These are phyloP conservation scores for Ricordea florida DNA, from an alignment of 92 coral and sea anemone genomes.

Conservation along the genomic window DNA sequence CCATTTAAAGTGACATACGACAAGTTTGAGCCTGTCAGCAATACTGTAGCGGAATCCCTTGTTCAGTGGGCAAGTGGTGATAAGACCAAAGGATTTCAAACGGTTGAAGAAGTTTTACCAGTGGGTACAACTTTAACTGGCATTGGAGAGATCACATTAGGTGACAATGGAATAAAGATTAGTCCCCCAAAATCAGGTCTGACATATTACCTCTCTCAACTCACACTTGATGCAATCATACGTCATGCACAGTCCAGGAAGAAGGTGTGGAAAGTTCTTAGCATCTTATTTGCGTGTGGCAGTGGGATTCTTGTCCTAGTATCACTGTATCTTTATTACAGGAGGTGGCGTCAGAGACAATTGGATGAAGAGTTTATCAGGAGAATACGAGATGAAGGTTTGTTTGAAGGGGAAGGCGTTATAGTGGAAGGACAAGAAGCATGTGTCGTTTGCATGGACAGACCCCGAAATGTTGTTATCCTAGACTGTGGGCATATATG, in stretches of 20 bases:
- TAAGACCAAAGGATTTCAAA: constrained; percentile 90
- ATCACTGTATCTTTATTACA: constrained; percentile 72
- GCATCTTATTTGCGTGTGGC: constrained; percentile 73
- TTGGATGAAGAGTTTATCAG: constrained; percentile 40
- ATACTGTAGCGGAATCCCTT: constrained; percentile 72
- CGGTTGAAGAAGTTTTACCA: constrained; percentile 80
- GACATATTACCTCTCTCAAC: constrained; percentile 74
- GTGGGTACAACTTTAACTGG: constrained; percentile 87
- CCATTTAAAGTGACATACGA: constrained; percentile 73
- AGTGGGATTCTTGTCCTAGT: constrained; percentile 77
- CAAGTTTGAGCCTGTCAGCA: constrained; percentile 86
- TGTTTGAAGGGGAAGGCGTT: constrained; percentile 19
- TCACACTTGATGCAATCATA: constrained; percentile 73
- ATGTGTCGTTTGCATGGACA: constrained; percentile 91
- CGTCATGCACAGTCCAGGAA: constrained; percentile 68
- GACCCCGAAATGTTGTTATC: constrained; percentile 91
- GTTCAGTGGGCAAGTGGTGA: constrained; percentile 98
- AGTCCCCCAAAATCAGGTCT: constrained; percentile 75
- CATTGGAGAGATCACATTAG: constrained; percentile 77
- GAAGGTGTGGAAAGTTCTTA: constrained; percentile 75
- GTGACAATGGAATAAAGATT: constrained; percentile 67
- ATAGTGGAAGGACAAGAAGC: constrained; percentile 45
- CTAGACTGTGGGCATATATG: constrained; percentile 98
- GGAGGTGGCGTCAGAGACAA: constrained; percentile 58
- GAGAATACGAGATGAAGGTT: constrained; percentile 36